These are phyloP conservation scores for Drosophila grimshawi DNA, from an alignment of 1,140 invertebrate species.

Conservation along the genomic window DNA sequence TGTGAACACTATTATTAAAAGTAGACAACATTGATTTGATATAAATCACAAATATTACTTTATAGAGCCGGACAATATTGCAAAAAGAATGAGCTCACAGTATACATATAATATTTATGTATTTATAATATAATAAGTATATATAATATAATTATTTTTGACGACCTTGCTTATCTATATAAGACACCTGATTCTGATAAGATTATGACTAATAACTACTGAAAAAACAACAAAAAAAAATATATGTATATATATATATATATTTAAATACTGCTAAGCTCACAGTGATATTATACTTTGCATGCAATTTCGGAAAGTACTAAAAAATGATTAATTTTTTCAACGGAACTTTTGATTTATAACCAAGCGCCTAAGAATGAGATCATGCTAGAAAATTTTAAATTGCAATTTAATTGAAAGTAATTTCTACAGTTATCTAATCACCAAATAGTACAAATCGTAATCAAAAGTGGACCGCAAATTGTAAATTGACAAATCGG, in stretches of 20 bases:
- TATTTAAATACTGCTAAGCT: constrained; percentile 12
- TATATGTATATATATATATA: too few relatives aligned
- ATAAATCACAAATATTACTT: background rate
- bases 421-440: constrained; percentile 37
- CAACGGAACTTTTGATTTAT: background rate
- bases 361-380: constrained; percentile 15
- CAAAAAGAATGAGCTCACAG: background rate
- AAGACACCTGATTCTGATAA: constrained; percentile 39
- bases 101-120: background rate
- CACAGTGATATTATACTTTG: constrained; percentile 14
- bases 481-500: background rate
- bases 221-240: constrained; percentile 14
- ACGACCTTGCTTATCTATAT: constrained; percentile 36
- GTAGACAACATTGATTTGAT: background rate
- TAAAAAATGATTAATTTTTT: background rate
- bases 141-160: background rate
- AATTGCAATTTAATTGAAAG: constrained; percentile 32
- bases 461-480: constrained; percentile 13
- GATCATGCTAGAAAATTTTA: constrained; percentile 19
- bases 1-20: background rate
- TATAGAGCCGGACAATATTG: background rate
- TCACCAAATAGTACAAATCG: constrained; percentile 9
- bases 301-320: background rate
- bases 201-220: constrained; percentile 22
- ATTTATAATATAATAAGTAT: too few relatives aligned